These are phyloP conservation scores for Tamandua tetradactyla DNA, from an alignment of 2,797 vertebrate species.

Conservation along the genomic window DNA sequence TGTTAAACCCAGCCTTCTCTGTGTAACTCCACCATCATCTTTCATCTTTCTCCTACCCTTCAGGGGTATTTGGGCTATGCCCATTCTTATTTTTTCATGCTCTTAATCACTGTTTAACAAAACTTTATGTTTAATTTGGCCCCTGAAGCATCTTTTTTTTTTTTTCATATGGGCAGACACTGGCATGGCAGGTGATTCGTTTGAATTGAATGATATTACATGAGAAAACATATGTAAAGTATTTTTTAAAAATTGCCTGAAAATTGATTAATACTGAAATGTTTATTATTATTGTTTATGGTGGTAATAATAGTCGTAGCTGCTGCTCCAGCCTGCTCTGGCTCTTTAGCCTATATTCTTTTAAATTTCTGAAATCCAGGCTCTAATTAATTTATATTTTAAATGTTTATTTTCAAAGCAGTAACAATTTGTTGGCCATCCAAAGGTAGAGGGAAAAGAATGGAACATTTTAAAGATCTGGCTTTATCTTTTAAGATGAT, in stretches of 20 bases:
- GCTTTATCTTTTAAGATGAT: not conserved
- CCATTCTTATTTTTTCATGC: too few species aligned
- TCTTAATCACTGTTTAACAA: constrained; percentile 42
- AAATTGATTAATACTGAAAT: not conserved
- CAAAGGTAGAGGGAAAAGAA: constrained; percentile 14
- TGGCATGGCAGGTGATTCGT: too few species aligned
- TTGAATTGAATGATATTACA: not conserved
- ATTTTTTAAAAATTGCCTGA: not conserved
- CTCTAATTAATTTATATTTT: constrained; percentile 17
- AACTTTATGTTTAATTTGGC: not conserved
- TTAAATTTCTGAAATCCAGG: constrained; percentile 38
- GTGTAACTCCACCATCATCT: too few species aligned
- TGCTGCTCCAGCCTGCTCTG: not conserved
- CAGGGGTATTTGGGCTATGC: too few species aligned
- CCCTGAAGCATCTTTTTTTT: too few species aligned
- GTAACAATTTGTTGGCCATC: not conserved
- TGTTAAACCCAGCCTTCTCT: too few species aligned
- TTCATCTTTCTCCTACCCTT: too few species aligned
- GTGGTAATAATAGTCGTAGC: not conserved
- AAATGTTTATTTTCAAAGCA: constrained; percentile 24
- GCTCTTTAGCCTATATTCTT: not conserved
- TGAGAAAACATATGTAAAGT: not conserved
- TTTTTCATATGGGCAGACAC: too few species aligned
- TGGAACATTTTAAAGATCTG: not conserved
- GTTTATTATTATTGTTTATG: not conserved